phyloP scores from a whole-genome alignment of 2,113 vertebrate genomes.

The Donacobius atricapilla region DNA sequence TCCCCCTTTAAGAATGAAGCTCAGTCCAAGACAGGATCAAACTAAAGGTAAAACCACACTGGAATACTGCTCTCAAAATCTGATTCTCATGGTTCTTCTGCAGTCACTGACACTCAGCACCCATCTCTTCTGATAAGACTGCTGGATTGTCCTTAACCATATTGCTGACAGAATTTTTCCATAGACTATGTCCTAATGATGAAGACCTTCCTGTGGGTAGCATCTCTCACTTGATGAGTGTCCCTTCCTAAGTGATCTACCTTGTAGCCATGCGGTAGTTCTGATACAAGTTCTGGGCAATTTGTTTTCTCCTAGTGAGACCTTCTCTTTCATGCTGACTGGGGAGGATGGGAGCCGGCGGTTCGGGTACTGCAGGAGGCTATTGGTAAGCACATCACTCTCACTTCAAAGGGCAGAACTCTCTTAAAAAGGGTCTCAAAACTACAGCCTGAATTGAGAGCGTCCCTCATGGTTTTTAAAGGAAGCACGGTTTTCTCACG shows the following conservation, averaged over 20 bases:
- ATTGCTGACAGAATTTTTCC: background rate
- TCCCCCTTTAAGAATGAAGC: background rate
- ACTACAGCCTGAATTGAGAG: background rate
- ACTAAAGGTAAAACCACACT: background rate
- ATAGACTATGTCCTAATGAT: background rate
- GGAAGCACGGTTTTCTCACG: background rate
- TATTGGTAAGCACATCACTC: constrained; percentile 85
- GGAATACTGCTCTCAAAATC: background rate
- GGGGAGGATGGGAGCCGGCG: constrained; percentile 95
- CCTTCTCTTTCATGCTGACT: constrained; percentile 99
- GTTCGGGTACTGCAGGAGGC: constrained; percentile 95
- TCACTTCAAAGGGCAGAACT: background rate
- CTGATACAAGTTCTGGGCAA: background rate
- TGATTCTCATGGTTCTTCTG: background rate
- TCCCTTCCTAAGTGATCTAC: background rate
- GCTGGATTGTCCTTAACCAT: background rate
- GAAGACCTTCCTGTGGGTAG: background rate
- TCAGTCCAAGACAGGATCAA: background rate
- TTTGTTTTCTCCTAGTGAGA: constrained; percentile 82
- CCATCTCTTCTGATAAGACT: background rate
- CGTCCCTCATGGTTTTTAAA: background rate
- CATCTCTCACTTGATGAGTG: background rate
- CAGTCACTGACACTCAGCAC: background rate
- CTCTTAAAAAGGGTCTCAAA: background rate
- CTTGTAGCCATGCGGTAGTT: background rate